Conservation (phyloP, 2,113 vertebrate species). For the Ciconia boyciana region DNA sequence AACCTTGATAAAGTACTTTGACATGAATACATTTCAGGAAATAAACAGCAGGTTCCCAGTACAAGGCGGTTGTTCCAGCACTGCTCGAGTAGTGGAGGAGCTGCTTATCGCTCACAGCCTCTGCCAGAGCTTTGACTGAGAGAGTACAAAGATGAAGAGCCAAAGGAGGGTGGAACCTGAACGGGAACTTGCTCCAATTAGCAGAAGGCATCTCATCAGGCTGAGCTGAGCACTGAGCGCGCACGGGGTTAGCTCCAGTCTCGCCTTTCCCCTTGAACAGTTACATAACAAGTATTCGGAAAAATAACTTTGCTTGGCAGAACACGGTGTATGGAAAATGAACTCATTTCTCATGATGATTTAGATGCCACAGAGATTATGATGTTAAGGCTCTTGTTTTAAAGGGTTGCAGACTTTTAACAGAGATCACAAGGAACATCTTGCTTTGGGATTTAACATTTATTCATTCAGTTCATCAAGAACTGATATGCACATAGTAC, state of each 20-base stretch:
- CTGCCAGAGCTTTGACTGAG: not conserved
- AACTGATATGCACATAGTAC: constrained; percentile 13
- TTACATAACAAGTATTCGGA: not conserved
- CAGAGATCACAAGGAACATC: constrained; percentile 21
- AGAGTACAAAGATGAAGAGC: not conserved
- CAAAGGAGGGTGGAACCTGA: not conserved
- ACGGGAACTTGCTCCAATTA: not conserved
- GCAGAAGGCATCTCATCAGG: not conserved
- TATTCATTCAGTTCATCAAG: constrained; percentile 36
- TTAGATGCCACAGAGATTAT: not conserved
- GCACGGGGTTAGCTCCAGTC: not conserved
- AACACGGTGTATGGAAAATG: constrained; percentile 6
- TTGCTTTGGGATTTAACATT: constrained; percentile 38
- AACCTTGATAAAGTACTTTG: not conserved
- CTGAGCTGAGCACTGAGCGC: not conserved
- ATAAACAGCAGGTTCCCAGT: not conserved
- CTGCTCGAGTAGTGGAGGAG: not conserved
- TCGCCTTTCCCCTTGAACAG: not conserved
- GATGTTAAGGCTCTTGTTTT: constrained; percentile 33
- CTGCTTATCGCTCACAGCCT: not conserved
- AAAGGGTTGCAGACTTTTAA: constrained; percentile 42
- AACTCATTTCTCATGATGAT: constrained; percentile 11
- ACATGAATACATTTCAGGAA: not conserved
- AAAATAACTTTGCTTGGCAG: constrained; percentile 35
- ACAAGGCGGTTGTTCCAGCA: not conserved